Percentiles rank a stretch among this genome's conserved stretches.
Evolutionary conservation across 2,888 invertebrate genomes (phyloP).

Genomic region (Antheraea assamensis): DNA sequence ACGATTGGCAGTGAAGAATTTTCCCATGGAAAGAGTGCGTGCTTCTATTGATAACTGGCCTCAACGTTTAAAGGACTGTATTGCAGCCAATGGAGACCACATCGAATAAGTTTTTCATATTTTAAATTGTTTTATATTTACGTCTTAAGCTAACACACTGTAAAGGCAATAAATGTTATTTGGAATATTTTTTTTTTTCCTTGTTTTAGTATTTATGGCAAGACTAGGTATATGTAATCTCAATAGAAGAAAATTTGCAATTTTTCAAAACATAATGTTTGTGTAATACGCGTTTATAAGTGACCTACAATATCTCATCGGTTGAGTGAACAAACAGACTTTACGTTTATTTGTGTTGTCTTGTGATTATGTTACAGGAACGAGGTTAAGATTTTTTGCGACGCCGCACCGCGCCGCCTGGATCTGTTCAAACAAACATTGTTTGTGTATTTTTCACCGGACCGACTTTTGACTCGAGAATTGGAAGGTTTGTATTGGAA

Average conservation of each 20-base stretch:
- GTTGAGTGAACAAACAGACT: constrained; percentile 6
- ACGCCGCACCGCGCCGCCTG: constrained; percentile 3
- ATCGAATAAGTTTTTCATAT: no score
- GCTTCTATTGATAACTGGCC: no score
- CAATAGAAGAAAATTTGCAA: background rate
- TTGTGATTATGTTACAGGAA: constrained; percentile 21
- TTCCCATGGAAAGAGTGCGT: no score
- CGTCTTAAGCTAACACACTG: no score
- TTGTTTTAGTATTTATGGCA: no score
- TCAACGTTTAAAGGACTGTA: no score
- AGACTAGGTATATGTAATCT: no score
- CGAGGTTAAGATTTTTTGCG: constrained; percentile 22
- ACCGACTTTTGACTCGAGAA: background rate
- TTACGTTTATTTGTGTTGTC: constrained; percentile 15
- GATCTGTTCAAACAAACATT: constrained; percentile 17
- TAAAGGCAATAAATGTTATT: no score
- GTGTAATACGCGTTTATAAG: background rate
- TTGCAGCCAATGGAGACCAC: no score
- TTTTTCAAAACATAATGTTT: background rate
- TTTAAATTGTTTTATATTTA: no score
- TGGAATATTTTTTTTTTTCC: no score
- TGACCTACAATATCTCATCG: background rate
- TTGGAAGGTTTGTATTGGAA: background rate
- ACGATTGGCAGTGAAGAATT: no score
- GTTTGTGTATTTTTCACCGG: constrained; percentile 4